Percentiles rank a stretch among this genome's conserved stretches.
Evolutionary conservation across 92 coral and sea anemone species (phyloP).

Genomic region (Isaurus tuberculatus): DNA sequence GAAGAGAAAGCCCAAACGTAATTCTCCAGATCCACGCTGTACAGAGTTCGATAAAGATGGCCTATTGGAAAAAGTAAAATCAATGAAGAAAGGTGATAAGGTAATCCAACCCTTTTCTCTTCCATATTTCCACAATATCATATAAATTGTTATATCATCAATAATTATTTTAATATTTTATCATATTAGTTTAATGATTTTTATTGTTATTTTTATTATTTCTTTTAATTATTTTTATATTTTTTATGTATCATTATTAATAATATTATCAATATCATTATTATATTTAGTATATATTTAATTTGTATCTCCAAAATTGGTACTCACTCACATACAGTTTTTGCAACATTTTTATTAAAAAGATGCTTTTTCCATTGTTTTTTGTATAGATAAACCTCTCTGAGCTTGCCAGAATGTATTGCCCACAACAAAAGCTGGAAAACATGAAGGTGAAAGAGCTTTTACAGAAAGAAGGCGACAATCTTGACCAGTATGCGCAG

Average conservation of each 20-base stretch:
- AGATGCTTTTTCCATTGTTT: neutral
- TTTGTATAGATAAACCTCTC: neutral
- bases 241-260: neutral
- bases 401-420: slow-evolving; percentile 18
- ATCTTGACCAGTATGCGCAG: neutral
- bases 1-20: slow-evolving; percentile 12
- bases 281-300: neutral
- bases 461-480: neutral
- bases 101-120: neutral
- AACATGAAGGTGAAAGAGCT: neutral
- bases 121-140: neutral
- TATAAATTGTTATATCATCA: neutral
- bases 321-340: neutral
- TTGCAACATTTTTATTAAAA: neutral
- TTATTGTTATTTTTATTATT: too few relatives aligned
- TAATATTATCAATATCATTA: too few relatives aligned
- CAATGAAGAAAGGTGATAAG: slow-evolving; percentile 12
- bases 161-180: too few relatives aligned
- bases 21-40: neutral
- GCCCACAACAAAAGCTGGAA: neutral
- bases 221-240: too few relatives aligned
- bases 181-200: too few relatives aligned
- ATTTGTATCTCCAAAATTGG: neutral
- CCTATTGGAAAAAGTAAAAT: slow-evolving; percentile 8
- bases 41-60: slow-evolving; percentile 23